phyloP scores from a whole-genome alignment of 2,113 vertebrate genomes.

The Gopherus flavomarginatus region DNA sequence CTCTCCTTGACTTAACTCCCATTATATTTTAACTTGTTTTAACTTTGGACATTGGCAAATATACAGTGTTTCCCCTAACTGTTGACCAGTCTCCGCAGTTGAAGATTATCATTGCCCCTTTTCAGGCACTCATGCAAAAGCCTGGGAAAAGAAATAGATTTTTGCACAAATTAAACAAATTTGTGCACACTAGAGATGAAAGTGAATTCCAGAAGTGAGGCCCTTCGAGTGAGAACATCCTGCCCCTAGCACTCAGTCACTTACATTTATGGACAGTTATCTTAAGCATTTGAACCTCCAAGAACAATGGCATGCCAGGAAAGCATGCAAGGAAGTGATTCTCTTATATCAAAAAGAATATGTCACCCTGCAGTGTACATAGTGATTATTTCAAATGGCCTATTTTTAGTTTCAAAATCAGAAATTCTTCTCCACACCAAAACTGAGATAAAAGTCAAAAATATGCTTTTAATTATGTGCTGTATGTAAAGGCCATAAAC shows the following conservation, averaged over 20 bases:
- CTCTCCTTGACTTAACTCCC: not conserved
- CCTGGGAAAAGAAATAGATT: not conserved
- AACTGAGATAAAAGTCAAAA: not conserved
- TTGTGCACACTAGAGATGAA: not conserved
- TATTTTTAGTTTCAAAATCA: slow-evolving; percentile 21
- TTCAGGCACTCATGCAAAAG: slow-evolving; percentile 18
- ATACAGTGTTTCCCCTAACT: not conserved
- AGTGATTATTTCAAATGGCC: not conserved
- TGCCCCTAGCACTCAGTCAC: not conserved
- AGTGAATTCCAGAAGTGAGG: not conserved
- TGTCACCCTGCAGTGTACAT: not conserved
- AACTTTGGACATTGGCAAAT: not conserved
- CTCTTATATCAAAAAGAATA: not conserved
- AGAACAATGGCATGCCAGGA: not conserved
- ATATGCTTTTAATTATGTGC: slow-evolving; percentile 22
- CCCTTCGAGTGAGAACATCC: not conserved
- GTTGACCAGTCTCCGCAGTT: not conserved
- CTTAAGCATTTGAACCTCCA: not conserved
- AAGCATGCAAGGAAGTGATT: not conserved
- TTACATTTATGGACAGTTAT: not conserved
- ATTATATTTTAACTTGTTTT: not conserved
- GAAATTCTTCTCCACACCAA: not conserved
- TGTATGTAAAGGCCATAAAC: slow-evolving; percentile 29
- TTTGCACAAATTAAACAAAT: not conserved
- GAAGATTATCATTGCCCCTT: not conserved